A percentile compares a stretch with the other conserved stretches of the same genome.
Conservation (phyloP, 2,888 invertebrate species). For the Ceramica pisi region DNA sequence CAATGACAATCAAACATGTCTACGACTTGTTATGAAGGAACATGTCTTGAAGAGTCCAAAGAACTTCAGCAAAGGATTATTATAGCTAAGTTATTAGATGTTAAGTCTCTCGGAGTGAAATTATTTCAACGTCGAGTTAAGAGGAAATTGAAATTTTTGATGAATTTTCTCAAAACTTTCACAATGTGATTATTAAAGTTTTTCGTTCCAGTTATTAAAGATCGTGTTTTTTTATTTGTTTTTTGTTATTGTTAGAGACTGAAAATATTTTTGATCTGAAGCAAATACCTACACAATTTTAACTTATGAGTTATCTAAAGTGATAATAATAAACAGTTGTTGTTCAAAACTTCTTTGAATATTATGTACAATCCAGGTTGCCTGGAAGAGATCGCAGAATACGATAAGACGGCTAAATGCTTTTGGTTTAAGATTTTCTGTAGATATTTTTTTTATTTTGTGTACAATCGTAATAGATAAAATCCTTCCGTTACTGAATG, state of each 20-base stretch:
- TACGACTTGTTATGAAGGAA: constrained; percentile 31
- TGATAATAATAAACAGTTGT: too few relatives aligned
- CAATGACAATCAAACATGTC: constrained; percentile 33
- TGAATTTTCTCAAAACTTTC: constrained; percentile 41
- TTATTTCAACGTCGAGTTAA: constrained; percentile 30
- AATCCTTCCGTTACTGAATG: too few relatives aligned
- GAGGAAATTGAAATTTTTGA: constrained; percentile 51
- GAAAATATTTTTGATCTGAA: too few relatives aligned
- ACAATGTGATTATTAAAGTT: constrained; percentile 23
- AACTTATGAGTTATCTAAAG: too few relatives aligned
- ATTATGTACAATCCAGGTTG: too few relatives aligned
- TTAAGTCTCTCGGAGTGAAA: constrained; percentile 23
- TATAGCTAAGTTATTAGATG: constrained; percentile 17
- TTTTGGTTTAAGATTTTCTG: too few relatives aligned
- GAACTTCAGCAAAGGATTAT: constrained; percentile 41
- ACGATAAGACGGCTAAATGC: too few relatives aligned
- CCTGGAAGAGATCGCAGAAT: too few relatives aligned
- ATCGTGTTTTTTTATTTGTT: constrained; percentile 4
- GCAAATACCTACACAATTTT: too few relatives aligned
- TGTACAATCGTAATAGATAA: too few relatives aligned
- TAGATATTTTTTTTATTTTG: too few relatives aligned
- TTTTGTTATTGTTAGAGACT: not conserved
- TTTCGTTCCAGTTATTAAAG: constrained; percentile 7
- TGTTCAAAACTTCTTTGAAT: too few relatives aligned
- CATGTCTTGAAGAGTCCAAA: constrained; percentile 2